These are phyloP conservation scores for Apamea sordens DNA, from an alignment of 2,888 invertebrate species.

Conservation along the genomic window DNA sequence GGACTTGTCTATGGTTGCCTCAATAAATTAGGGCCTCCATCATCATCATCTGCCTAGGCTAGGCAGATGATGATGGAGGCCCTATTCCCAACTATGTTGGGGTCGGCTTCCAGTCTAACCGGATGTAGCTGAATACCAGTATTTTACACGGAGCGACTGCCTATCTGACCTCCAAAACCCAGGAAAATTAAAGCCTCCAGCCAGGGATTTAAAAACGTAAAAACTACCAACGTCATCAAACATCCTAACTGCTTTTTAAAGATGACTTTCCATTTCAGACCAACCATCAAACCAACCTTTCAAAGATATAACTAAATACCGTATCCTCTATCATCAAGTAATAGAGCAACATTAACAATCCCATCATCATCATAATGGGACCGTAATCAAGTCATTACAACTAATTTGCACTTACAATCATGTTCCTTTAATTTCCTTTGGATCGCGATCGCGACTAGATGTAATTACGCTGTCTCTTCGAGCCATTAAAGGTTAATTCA, in stretches of 20 bases:
- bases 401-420: slow-evolving; percentile 56
- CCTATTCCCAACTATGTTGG: too few species aligned
- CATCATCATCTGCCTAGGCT: too few species aligned
- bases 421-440: slow-evolving; percentile 45
- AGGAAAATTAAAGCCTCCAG: too few species aligned
- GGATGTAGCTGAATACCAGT: too few species aligned
- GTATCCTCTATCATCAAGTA: slow-evolving; percentile 27
- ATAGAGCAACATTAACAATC: slow-evolving; percentile 42
- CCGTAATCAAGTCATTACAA: slow-evolving; percentile 55
- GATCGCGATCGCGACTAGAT: slow-evolving; percentile 23
- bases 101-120: too few species aligned
- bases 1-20: too few species aligned
- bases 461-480: slow-evolving; percentile 54
- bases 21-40: too few species aligned
- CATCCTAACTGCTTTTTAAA: neutral
- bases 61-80: too few species aligned
- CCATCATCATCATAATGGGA: slow-evolving; percentile 38
- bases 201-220: too few species aligned
- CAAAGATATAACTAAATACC: neutral
- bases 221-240: neutral
- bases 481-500: slow-evolving; percentile 47
- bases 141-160: too few species aligned
- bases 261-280: neutral
- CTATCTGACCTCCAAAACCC: too few species aligned
- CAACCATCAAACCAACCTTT: neutral